phyloP scores from a whole-genome alignment of 2,888 invertebrate genomes.

The Magallana nippona region DNA sequence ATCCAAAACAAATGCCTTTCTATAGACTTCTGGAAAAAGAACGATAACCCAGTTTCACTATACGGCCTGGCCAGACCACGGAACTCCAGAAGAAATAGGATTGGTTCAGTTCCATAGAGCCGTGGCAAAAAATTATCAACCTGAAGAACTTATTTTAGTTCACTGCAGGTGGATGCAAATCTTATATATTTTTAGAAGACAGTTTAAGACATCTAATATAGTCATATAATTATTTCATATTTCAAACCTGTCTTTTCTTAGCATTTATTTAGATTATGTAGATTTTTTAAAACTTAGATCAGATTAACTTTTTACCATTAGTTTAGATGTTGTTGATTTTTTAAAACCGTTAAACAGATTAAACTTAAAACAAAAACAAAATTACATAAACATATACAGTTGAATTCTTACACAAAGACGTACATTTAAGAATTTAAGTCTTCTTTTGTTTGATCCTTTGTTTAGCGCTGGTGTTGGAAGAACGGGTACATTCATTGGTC shows the following conservation, averaged over 20 bases:
- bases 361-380: too few species aligned
- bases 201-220: neutral
- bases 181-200: too few species aligned
- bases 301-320: too few species aligned
- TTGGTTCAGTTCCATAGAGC: neutral
- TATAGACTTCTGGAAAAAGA: neutral
- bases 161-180: neutral
- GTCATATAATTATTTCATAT: neutral
- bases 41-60: conserved; percentile 11
- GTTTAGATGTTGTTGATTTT: too few species aligned
- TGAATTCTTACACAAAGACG: neutral
- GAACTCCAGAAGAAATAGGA: neutral
- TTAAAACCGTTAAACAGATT: too few species aligned
- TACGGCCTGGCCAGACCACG: neutral
- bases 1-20: too few species aligned
- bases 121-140: neutral
- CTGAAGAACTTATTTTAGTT: neutral
- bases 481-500: neutral
- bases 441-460: neutral
- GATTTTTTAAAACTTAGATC: too few species aligned
- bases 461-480: neutral
- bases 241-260: neutral
- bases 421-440: neutral
- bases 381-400: too few species aligned
- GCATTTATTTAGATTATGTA: too few species aligned